phyloP scores from a whole-genome alignment of 2,113 vertebrate species.

The Ranitomeya variabilis region DNA sequence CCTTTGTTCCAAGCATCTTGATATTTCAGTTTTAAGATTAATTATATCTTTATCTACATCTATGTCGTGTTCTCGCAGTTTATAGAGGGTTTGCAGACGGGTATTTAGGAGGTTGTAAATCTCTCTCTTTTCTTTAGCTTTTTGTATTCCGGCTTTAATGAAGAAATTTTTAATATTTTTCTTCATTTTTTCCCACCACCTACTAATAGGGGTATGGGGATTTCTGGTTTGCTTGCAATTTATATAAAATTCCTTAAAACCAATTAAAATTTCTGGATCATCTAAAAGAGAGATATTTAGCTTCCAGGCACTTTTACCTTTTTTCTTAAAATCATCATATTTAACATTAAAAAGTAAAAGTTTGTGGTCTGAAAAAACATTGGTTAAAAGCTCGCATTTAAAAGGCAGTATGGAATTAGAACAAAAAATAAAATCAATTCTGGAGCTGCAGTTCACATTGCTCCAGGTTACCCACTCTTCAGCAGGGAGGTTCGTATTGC shows the following conservation, averaged over 20 bases:
- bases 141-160: neutral
- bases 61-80: neutral
- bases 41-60: neutral
- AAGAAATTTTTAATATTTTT: neutral
- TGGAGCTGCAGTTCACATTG: neutral
- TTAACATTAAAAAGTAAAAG: neutral
- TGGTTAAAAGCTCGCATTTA: neutral
- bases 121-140: neutral
- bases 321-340: neutral
- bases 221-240: fast-evolving
- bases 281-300: neutral
- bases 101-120: neutral
- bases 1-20: neutral
- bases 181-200: neutral
- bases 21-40: neutral
- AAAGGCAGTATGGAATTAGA: neutral
- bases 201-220: neutral
- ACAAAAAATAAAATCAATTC: constrained; percentile 20
- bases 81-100: neutral
- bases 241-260: neutral
- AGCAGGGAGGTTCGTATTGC: neutral
- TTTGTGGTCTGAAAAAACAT: neutral
- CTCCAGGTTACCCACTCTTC: neutral
- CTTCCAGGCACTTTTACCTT: neutral
- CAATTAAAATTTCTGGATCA: neutral